Evolutionary conservation across 2,113 vertebrate genomes (phyloP).

Genomic region (Tor tambroides): DNA sequence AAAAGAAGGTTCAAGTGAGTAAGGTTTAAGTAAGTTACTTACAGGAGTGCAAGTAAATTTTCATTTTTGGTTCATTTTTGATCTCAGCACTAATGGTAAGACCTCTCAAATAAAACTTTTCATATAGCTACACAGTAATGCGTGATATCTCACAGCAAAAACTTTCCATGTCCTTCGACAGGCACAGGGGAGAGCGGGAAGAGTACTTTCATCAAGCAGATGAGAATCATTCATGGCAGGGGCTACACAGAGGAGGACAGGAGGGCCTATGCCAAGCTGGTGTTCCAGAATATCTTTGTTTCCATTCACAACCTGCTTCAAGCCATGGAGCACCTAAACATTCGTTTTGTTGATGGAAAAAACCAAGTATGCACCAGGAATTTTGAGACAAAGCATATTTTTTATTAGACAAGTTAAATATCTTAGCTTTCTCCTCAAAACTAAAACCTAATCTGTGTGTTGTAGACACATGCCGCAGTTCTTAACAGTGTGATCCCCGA

Average conservation of each 20-base stretch:
- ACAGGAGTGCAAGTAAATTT: not conserved
- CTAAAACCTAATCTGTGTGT: not conserved
- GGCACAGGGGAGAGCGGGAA: constrained; percentile 90
- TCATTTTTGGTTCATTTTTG: not conserved
- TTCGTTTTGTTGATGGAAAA: constrained; percentile 75
- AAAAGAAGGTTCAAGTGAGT: not conserved
- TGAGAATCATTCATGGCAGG: constrained; percentile 93
- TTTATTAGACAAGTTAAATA: not conserved
- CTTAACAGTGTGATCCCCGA: constrained; percentile 74
- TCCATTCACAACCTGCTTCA: constrained; percentile 80
- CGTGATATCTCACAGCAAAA: not conserved
- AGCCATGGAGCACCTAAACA: constrained; percentile 78
- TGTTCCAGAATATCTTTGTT: constrained; percentile 84
- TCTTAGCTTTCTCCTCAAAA: not conserved
- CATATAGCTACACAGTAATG: not conserved
- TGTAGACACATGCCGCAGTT: constrained; percentile 74
- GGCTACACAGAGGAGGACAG: constrained; percentile 83
- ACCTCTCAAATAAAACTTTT: not conserved
- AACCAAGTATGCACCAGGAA: constrained; percentile 75
- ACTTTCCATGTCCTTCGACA: constrained; percentile 55
- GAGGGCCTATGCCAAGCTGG: constrained; percentile 77
- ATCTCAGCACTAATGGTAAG: not conserved
- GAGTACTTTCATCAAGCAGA: constrained; percentile 93
- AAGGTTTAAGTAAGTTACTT: too few species aligned
- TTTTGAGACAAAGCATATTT: not conserved